Base-by-base conservation (phyloP, 2,113 vertebrate genomes). In the Tor tambroides region DNA sequence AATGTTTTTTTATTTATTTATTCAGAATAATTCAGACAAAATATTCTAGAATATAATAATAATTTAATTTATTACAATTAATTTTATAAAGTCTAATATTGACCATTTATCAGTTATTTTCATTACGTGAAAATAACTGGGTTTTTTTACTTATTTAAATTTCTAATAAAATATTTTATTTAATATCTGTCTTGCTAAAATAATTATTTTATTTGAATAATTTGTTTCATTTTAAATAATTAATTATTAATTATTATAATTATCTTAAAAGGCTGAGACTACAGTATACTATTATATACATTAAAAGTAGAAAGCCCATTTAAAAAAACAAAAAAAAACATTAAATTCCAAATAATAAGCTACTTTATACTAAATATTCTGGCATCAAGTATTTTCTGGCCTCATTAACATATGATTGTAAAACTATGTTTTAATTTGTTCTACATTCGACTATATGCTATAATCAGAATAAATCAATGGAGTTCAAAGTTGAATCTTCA, bases 401-500 rank as follows among this genome's bases (percentile, higher is more conserved):
- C 2, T 75, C 14, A 56, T 32, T 78, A 78, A 17, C 46, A 17
- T 21, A 51, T 30, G 12, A 30, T 6, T 49, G 12, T 23, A 28
- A 49, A 76, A 49, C 74, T 28, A 76, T 30, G 5, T 56, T 30
- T 54, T 14, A 2, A 12, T 79, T n/a, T 23, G 11, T 11, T 14
- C 26, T 54, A 17, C 28, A 19, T 79, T 51, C 9, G 5, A 32
- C 28, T 15, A 17, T 76, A 17, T 28, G 15, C 35, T n/a, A 41
- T 28, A 82, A 67, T 30, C 43, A 5, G 19, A 51, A n/a, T 14
- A 83, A 49, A 71, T 49, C 43, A 15, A 1, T 67, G 69, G 32
- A 84, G 69, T 84, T 74, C 67, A 83, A 83, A 83, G 61, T 49
- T 83, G 61, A 54, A 23, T 41, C 49, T 84, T 84, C 67, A 84